Evolutionary conservation across 2,888 invertebrate genomes (phyloP).

Genomic region (Hyposoter didymator): DNA sequence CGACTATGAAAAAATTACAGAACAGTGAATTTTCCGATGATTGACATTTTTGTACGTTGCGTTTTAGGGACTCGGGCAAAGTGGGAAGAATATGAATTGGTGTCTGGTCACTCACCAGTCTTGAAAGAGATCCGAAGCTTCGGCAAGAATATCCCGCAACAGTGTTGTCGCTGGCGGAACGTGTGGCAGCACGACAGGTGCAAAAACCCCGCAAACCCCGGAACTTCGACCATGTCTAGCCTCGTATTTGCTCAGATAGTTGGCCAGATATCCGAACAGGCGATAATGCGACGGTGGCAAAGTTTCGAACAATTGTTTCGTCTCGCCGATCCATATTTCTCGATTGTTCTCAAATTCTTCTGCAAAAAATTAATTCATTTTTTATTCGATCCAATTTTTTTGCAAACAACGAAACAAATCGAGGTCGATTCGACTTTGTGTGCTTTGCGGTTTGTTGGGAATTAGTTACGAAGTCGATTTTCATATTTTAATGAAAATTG

Average conservation of each 20-base stretch:
- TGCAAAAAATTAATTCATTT: constrained; percentile 62
- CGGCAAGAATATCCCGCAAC: constrained; percentile 80
- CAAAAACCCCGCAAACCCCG: constrained; percentile 81
- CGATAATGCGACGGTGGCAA: constrained; percentile 79
- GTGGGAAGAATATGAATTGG: neutral
- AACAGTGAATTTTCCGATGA: neutral
- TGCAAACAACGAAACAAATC: too few species aligned
- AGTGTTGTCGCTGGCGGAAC: constrained; percentile 82
- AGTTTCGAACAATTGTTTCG: constrained; percentile 79
- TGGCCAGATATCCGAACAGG: constrained; percentile 80
- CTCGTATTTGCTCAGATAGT: constrained; percentile 82
- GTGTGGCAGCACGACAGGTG: constrained; percentile 82
- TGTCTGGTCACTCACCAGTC: constrained; percentile 78
- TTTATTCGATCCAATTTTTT: neutral
- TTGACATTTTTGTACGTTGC: neutral
- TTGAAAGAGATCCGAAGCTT: constrained; percentile 79
- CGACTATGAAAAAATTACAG: neutral
- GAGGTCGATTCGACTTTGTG: too few species aligned
- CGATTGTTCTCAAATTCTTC: constrained; percentile 77
- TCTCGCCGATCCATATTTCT: constrained; percentile 79
- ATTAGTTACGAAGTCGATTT: neutral
- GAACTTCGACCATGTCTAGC: constrained; percentile 79
- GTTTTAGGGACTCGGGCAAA: neutral
- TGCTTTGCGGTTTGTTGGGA: too few species aligned
- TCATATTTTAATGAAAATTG: neutral